Evolutionary conservation across 2,113 vertebrate species (phyloP).

Genomic region (Myotis lucifugus): DNA sequence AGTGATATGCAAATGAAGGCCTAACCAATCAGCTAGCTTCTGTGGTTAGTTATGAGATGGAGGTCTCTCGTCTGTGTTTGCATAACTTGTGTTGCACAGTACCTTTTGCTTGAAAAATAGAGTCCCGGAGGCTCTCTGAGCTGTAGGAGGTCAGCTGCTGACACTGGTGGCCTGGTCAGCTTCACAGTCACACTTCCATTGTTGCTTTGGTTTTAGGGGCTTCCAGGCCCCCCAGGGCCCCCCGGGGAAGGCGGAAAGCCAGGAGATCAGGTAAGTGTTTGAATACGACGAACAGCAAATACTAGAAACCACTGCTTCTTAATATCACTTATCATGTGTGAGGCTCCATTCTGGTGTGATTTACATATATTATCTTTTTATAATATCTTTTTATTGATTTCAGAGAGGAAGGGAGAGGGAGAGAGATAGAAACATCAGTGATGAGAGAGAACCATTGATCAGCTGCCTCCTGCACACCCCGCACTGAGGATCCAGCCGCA

Average conservation of each 20-base stretch:
- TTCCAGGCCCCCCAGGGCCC: slow-evolving; percentile 96
- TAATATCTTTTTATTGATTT: no score
- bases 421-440: no score
- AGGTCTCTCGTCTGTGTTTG: not conserved
- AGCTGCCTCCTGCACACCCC: no score
- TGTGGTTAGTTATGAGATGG: not conserved
- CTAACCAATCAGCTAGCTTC: not conserved
- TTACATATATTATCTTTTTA: not conserved
- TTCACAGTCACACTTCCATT: not conserved
- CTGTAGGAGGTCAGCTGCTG: not conserved
- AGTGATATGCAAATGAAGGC: not conserved
- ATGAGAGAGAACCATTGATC: no score
- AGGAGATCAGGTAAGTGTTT: slow-evolving; percentile 91
- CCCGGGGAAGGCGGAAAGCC: slow-evolving; percentile 97
- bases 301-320: not conserved
- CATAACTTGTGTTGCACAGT: not conserved
- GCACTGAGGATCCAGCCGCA: no score
- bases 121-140: not conserved
- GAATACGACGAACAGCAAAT: not conserved
- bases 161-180: not conserved
- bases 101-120: not conserved
- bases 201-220: slow-evolving; percentile 86
- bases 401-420: no score
- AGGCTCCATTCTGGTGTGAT: not conserved
- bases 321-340: not conserved